Evolutionary conservation across 2,797 vertebrate genomes (phyloP).

Genomic region (Cyclopterus lumpus): DNA sequence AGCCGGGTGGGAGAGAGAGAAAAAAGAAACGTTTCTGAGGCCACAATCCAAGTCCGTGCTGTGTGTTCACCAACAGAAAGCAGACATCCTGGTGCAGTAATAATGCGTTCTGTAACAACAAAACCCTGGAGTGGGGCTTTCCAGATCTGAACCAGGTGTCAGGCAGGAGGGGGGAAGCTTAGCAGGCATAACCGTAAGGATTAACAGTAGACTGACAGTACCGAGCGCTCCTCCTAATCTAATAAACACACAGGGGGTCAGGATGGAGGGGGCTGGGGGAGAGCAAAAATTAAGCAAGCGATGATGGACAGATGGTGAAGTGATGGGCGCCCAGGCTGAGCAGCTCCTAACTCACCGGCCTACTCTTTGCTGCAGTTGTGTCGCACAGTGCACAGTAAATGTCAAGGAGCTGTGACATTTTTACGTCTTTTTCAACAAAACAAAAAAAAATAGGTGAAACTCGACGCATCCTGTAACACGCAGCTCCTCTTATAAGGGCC

Average conservation of each 20-base stretch:
- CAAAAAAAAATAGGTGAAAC: conserved; percentile 64
- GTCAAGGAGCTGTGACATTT: conserved; percentile 71
- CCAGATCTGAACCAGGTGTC: conserved; percentile 68
- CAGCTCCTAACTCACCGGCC: conserved; percentile 42
- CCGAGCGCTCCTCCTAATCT: conserved; percentile 60
- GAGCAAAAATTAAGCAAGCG: conserved; percentile 59
- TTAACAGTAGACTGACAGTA: conserved; percentile 73
- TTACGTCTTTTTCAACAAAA: conserved; percentile 61
- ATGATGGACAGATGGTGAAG: conserved; percentile 70
- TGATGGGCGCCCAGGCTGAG: conserved; percentile 53
- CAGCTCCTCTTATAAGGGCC: conserved; percentile 42
- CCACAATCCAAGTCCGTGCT: conserved; percentile 22
- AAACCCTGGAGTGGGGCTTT: conserved; percentile 45
- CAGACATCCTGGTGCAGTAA: conserved; percentile 66
- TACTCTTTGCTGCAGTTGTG: conserved; percentile 15
- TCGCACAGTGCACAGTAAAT: conserved; percentile 48
- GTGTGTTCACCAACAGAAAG: conserved; percentile 35
- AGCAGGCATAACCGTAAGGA: conserved; percentile 67
- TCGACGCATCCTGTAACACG: conserved; percentile 38
- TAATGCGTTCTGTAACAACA: conserved; percentile 68
- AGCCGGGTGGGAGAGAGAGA: conserved; percentile 2
- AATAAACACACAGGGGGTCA: conserved; percentile 63
- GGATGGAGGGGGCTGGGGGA: conserved; percentile 16
- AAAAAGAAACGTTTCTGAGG: conserved; percentile 33
- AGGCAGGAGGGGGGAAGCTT: conserved; percentile 58